A percentile compares a stretch with the other conserved stretches of the same genome.
Conservation (phyloP, 2,797 vertebrate genomes). For the Sebastes vulpes region DNA sequence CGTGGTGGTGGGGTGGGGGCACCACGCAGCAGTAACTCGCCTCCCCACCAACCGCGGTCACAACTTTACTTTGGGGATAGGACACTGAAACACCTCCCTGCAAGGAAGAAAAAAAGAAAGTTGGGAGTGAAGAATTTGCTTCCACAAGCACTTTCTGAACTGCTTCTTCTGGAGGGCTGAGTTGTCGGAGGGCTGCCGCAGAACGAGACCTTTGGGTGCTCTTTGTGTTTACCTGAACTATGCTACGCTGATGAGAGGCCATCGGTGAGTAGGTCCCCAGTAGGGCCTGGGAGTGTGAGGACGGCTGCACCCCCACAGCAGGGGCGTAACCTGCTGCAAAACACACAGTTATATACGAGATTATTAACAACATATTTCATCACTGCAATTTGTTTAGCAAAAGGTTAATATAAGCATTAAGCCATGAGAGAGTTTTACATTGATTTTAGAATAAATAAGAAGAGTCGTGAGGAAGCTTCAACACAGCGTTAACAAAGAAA, state of each 20-base stretch:
- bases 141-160: constrained; percentile 33
- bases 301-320: constrained; percentile 87
- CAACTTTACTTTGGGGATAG: constrained; percentile 73
- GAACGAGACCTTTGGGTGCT: constrained; percentile 31
- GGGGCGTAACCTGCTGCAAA: constrained; percentile 88
- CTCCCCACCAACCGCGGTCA: constrained; percentile 89
- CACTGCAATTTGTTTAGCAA: not conserved
- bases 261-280: constrained; percentile 91
- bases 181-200: not conserved
- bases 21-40: constrained; percentile 92
- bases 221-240: constrained; percentile 77
- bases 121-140: not conserved
- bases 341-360: constrained; percentile 10
- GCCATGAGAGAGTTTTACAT: not conserved
- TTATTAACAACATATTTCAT: constrained; percentile 14
- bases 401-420: not conserved
- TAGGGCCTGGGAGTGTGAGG: constrained; percentile 89
- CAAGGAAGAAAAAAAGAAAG: not conserved
- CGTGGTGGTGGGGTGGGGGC: constrained; percentile 88
- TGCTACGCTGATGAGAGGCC: constrained; percentile 90
- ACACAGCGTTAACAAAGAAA: not conserved
- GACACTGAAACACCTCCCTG: constrained; percentile 69
- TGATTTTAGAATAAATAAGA: not conserved
- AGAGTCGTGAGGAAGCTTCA: not conserved
- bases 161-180: constrained; percentile 12